Evolutionary conservation across 35 echinoderm and acorn worm species (phyloP).

Genomic region (Apostichopus parvimensis): DNA sequence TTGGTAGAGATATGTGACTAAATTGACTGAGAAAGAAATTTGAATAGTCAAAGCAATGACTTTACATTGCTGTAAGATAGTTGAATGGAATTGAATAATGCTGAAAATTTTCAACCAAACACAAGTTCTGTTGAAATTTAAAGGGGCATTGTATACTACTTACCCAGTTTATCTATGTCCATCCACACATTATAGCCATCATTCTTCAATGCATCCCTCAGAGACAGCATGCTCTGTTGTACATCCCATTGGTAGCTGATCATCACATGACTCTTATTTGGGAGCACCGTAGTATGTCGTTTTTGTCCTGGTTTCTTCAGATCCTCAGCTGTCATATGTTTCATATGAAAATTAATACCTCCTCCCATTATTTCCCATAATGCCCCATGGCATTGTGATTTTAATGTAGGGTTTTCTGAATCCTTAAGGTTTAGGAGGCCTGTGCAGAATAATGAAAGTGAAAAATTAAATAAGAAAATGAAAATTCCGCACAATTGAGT

Average conservation of each 20-base stretch:
- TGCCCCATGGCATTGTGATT: constrained; percentile 74
- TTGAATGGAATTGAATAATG: no score
- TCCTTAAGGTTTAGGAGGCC: background rate
- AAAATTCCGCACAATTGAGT: no score
- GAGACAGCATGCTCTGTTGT: constrained; percentile 70
- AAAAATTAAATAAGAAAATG: background rate
- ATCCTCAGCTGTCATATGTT: background rate
- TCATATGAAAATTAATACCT: background rate
- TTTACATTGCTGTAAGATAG: no score
- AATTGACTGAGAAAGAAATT: no score
- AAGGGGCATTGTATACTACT: background rate
- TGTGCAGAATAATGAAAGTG: background rate
- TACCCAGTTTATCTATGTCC: constrained; percentile 96
- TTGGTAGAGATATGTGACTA: no score
- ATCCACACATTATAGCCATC: constrained; percentile 94
- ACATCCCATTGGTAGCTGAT: constrained; percentile 99
- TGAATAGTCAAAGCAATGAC: no score
- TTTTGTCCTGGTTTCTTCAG: background rate
- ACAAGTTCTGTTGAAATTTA: background rate
- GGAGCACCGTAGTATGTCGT: background rate
- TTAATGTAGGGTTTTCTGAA: background rate
- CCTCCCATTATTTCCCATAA: constrained; percentile 74
- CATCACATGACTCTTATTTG: constrained; percentile 79
- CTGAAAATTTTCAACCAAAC: no score
- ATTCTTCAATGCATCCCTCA: constrained; percentile 66